Conservation (phyloP, 2,113 vertebrate genomes). For the Ophthalmolycus amberensis region DNA sequence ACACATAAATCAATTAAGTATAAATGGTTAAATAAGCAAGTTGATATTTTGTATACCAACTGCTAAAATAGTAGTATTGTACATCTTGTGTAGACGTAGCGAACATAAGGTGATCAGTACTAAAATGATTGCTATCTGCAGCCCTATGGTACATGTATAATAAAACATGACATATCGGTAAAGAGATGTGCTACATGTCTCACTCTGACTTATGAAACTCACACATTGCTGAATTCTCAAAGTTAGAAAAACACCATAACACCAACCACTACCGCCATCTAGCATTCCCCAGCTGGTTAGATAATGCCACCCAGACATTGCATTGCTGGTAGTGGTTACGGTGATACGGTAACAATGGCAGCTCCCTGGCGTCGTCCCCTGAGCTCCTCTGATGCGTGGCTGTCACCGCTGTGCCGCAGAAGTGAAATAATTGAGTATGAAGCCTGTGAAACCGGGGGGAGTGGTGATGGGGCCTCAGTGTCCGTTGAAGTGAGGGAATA, state of each 20-base stretch:
- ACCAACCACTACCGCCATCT: not conserved
- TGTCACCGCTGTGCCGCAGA: slow-evolving; percentile 30
- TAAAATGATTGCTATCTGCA: not conserved
- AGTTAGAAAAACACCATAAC: not conserved
- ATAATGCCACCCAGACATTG: slow-evolving; percentile 44
- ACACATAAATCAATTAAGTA: not conserved
- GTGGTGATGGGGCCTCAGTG: slow-evolving; percentile 44
- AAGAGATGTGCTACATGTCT: not conserved
- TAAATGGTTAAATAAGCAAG: not conserved
- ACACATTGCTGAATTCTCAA: not conserved
- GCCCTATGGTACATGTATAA: not conserved
- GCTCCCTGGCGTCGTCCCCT: slow-evolving; percentile 38
- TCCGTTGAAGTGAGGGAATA: slow-evolving; percentile 64
- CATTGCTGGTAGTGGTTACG: slow-evolving; percentile 45
- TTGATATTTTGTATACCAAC: not conserved
- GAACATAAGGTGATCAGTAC: not conserved
- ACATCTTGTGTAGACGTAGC: not conserved
- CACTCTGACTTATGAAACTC: not conserved
- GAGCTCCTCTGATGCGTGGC: slow-evolving; percentile 50
- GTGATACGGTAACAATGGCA: slow-evolving; percentile 42
- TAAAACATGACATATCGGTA: not conserved
- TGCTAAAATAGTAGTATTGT: not conserved
- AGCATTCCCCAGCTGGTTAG: slow-evolving; percentile 35
- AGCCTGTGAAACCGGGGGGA: slow-evolving; percentile 33
- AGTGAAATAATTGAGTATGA: slow-evolving; percentile 56